Percentiles rank a stretch among this genome's conserved stretches.
These are phyloP conservation scores for Heliornis fulica DNA, from an alignment of 2,113 vertebrate species.

Conservation along the genomic window DNA sequence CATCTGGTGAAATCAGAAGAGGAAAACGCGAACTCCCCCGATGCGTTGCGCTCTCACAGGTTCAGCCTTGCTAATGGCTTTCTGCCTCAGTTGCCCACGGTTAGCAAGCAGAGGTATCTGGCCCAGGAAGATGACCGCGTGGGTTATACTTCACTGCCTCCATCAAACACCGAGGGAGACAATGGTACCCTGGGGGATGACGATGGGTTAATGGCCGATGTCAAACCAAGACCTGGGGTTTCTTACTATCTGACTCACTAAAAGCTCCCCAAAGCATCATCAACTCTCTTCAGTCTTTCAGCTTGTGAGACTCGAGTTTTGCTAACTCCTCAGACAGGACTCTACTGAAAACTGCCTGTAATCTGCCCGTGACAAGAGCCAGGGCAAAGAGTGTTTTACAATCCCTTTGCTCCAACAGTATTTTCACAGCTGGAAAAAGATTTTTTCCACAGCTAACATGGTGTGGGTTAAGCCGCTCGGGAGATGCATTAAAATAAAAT, in stretches of 20 bases:
- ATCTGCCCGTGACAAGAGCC: rapidly evolving
- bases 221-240: not conserved
- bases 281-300: not conserved
- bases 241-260: not conserved
- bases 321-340: not conserved
- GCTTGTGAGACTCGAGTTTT: not conserved
- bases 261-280: not conserved
- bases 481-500: not conserved
- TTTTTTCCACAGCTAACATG: not conserved
- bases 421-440: not conserved
- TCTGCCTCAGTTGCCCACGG: not conserved
- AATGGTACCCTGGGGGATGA: not conserved
- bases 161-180: not conserved
- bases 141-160: not conserved
- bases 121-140: rapidly evolving
- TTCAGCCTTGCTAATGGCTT: not conserved
- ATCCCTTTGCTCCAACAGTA: not conserved
- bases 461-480: not conserved
- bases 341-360: not conserved
- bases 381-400: not conserved
- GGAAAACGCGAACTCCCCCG: not conserved
- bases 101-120: not conserved
- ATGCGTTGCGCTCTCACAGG: not conserved
- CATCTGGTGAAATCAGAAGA: not conserved
- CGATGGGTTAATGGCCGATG: not conserved